A percentile compares a stretch with the other conserved stretches of the same genome.
Conservation (phyloP, 2,888 invertebrate species). For the Dicyrtomina minuta region DNA sequence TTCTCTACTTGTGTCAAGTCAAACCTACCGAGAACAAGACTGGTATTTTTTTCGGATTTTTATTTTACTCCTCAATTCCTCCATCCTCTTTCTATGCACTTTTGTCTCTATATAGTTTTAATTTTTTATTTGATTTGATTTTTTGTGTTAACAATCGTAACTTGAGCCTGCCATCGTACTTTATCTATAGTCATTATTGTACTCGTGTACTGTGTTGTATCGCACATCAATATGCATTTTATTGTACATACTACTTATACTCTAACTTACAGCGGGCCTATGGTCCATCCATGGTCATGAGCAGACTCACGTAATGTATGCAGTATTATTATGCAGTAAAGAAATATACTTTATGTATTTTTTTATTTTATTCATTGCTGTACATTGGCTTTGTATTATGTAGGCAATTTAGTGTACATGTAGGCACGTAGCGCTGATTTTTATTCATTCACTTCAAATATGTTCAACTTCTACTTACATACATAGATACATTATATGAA, state of each 20-base stretch:
- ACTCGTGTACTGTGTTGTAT: not conserved
- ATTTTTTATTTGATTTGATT: too few species aligned
- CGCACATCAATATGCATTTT: not conserved
- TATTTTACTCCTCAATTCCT: not conserved
- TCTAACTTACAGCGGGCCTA: too few species aligned
- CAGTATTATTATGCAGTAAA: not conserved
- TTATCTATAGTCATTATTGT: constrained; percentile 7
- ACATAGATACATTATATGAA: too few species aligned
- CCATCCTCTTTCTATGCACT: too few species aligned
- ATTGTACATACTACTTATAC: not conserved
- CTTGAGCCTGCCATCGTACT: too few species aligned
- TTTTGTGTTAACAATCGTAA: too few species aligned
- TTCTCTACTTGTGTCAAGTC: constrained; percentile 51
- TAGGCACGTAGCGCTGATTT: too few species aligned
- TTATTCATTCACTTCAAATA: too few species aligned
- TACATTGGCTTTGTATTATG: not conserved
- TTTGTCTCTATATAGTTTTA: too few species aligned
- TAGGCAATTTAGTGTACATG: not conserved
- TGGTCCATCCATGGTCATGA: too few species aligned
- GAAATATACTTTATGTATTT: not conserved
- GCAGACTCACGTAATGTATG: too few species aligned
- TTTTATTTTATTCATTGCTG: not conserved
- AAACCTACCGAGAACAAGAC: constrained; percentile 43
- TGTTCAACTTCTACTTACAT: too few species aligned
- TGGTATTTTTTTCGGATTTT: constrained; percentile 41